Conservation (phyloP, 2,113 vertebrate genomes). For the Mellivora capensis region DNA sequence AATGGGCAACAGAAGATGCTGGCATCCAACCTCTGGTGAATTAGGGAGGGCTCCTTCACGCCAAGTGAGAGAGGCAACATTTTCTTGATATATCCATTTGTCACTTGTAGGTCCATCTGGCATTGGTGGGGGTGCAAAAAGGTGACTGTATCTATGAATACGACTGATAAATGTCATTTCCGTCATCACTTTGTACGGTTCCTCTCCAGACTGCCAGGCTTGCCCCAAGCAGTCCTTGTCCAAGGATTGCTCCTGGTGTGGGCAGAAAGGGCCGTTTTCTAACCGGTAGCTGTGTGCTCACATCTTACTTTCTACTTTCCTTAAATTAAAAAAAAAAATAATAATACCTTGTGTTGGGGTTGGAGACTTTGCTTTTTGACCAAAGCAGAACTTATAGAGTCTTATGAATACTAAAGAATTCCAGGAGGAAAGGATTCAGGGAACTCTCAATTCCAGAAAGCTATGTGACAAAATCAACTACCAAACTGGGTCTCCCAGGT, state of each 20-base stretch:
- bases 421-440: neutral
- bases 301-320: neutral
- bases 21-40: neutral
- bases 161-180: neutral
- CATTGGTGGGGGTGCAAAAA: neutral
- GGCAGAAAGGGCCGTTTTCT: neutral
- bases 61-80: slow-evolving; percentile 46
- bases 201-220: neutral
- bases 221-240: neutral
- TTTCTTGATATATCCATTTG: slow-evolving; percentile 43
- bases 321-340: neutral
- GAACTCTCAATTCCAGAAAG: neutral
- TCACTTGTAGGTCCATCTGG: slow-evolving; percentile 64
- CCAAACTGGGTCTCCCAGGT: too few relatives aligned
- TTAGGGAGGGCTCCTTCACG: neutral
- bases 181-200: neutral
- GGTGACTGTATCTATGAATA: too few relatives aligned
- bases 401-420: neutral
- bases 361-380: neutral
- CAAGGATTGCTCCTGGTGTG: neutral
- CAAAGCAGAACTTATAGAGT: neutral
- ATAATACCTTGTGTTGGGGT: neutral
- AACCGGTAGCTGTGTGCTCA: accelerated
- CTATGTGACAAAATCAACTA: neutral
- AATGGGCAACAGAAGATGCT: neutral